These are phyloP conservation scores for Cygnus buccinator DNA, from an alignment of 2,113 vertebrate genomes.

Conservation along the genomic window DNA sequence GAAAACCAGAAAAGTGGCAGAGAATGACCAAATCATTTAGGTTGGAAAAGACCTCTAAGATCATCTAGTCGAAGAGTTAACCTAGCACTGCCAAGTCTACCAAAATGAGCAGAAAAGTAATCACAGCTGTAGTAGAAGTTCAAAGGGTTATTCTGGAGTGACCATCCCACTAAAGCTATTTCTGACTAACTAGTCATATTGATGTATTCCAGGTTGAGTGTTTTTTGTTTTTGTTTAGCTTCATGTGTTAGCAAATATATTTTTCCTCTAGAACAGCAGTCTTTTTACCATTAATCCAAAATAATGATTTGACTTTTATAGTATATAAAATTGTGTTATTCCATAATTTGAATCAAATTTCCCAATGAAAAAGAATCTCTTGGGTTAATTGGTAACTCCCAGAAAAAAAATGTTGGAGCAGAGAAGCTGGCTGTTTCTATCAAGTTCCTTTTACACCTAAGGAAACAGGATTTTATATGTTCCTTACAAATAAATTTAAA, in stretches of 20 bases:
- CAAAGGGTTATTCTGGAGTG: neutral
- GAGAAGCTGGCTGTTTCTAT: neutral
- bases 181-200: neutral
- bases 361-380: neutral
- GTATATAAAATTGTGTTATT: neutral
- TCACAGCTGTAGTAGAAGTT: neutral
- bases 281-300: neutral
- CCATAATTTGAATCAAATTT: neutral
- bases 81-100: no score
- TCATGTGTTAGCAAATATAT: neutral
- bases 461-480: neutral
- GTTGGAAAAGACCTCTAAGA: no score
- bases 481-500: neutral
- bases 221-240: neutral
- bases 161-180: neutral
- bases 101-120: neutral
- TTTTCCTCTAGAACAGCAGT: neutral
- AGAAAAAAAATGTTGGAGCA: neutral
- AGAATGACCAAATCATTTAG: no score
- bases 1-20: neutral
- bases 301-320: neutral
- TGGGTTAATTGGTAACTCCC: neutral
- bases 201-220: neutral
- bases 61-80: no score
- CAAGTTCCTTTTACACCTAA: neutral